These are phyloP conservation scores for Heterotis niloticus DNA, from an alignment of 2,113 vertebrate genomes.

Conservation along the genomic window DNA sequence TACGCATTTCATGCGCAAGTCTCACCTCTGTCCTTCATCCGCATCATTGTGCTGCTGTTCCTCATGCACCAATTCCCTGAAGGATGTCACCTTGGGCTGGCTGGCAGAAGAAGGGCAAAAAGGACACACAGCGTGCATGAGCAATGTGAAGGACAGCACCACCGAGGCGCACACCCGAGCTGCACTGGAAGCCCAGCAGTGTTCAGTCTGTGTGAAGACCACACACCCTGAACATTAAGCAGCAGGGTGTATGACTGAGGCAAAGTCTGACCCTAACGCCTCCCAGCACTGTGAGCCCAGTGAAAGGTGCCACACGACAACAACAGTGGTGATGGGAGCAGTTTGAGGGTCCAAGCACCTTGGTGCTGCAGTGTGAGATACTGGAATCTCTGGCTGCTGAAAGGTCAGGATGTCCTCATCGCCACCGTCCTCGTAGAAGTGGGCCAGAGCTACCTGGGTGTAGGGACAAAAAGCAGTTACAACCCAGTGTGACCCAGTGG, in stretches of 20 bases:
- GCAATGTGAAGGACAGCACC: no score
- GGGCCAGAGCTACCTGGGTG: slow-evolving; percentile 84
- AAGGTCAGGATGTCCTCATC: slow-evolving; percentile 93
- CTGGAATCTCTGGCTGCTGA: slow-evolving; percentile 76
- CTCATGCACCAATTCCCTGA: slow-evolving; percentile 87
- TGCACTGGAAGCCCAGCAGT: no score
- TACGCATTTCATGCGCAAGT: background rate
- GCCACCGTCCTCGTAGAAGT: slow-evolving; percentile 92
- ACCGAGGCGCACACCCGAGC: no score
- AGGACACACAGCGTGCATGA: background rate
- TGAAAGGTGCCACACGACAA: background rate
- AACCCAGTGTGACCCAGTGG: no score
- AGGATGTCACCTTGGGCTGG: slow-evolving; percentile 87
- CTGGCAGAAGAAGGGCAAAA: slow-evolving; percentile 51
- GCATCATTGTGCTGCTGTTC: slow-evolving; percentile 92
- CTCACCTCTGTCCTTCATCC: slow-evolving; percentile 90
- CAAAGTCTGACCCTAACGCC: no score
- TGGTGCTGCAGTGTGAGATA: slow-evolving; percentile 77
- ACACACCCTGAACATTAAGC: no score
- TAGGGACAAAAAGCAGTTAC: background rate
- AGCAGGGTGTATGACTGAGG: no score
- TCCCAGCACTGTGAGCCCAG: no score
- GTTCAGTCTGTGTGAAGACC: background rate
- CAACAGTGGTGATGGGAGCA: no score
- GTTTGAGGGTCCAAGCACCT: slow-evolving; percentile 60